A percentile compares a stretch with the other conserved stretches of the same genome.
Conservation (phyloP, 1,140 invertebrate species). For the Lordiphosa collinella region DNA sequence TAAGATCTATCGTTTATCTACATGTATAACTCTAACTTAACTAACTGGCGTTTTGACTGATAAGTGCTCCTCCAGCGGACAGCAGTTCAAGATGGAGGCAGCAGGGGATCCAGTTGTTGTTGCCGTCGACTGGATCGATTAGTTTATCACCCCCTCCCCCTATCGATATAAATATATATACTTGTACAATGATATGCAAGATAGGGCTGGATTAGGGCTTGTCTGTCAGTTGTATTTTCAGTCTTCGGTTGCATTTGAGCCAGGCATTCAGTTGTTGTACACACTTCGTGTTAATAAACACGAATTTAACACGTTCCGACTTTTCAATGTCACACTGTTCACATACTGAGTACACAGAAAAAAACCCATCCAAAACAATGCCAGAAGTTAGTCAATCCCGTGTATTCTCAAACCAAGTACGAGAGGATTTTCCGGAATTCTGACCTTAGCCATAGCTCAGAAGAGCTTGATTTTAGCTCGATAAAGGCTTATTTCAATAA, state of each 20-base stretch:
- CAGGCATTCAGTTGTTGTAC: conserved; percentile 35
- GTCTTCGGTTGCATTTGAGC: conserved; percentile 32
- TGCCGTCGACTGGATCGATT: conserved; percentile 9
- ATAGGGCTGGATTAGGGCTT: not conserved
- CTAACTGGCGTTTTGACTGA: conserved; percentile 34
- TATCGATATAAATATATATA: not conserved
- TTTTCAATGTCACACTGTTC: no score
- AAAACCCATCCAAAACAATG: no score
- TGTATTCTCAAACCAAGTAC: no score
- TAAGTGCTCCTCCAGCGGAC: conserved; percentile 5
- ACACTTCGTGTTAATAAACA: conserved; percentile 34
- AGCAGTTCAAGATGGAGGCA: conserved; percentile 2
- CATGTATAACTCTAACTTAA: conserved; percentile 55
- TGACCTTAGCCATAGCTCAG: no score
- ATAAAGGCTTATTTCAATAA: no score
- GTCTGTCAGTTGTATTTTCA: conserved; percentile 17
- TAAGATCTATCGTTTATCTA: conserved; percentile 72
- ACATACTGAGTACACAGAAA: no score
- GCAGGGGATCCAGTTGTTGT: conserved; percentile 1
- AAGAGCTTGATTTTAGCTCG: no score
- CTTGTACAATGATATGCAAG: not conserved
- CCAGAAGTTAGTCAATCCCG: no score
- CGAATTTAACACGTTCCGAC: conserved; percentile 74
- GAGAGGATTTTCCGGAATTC: no score
- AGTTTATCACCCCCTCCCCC: not conserved